These are phyloP conservation scores for Phaonia tiefii DNA, from an alignment of 2,888 invertebrate species.

Conservation along the genomic window DNA sequence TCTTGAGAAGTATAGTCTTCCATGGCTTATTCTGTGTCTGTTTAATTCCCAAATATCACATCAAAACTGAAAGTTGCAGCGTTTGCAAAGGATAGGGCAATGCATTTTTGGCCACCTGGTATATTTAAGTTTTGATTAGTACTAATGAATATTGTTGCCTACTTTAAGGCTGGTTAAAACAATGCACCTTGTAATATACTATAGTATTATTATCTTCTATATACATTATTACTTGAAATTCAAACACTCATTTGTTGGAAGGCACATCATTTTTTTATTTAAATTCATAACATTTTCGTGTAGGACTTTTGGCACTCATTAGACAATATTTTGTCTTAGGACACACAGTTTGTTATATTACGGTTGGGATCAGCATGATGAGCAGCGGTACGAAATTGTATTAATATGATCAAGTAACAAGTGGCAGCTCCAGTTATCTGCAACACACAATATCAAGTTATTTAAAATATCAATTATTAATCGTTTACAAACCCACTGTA, in stretches of 20 bases:
- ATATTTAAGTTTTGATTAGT: too few relatives aligned
- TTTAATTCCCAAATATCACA: too few relatives aligned
- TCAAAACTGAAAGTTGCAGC: too few relatives aligned
- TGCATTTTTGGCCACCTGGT: too few relatives aligned
- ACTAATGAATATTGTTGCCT: not conserved
- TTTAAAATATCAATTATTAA: not conserved
- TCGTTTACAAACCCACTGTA: constrained; percentile 72
- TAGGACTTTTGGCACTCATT: constrained; percentile 32
- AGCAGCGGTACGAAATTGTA: constrained; percentile 77
- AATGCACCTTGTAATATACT: not conserved
- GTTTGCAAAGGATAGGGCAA: too few relatives aligned
- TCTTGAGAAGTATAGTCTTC: too few relatives aligned
- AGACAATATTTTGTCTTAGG: constrained; percentile 41
- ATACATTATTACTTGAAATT: too few relatives aligned
- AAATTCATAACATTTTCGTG: constrained; percentile 23
- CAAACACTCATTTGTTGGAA: constrained; percentile 11
- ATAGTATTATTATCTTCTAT: too few relatives aligned
- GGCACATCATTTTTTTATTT: constrained; percentile 39
- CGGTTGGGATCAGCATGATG: constrained; percentile 52
- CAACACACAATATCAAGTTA: constrained; percentile 7
- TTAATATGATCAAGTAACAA: constrained; percentile 80
- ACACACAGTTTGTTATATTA: constrained; percentile 50
- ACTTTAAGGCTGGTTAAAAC: not conserved
- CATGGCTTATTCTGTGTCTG: too few relatives aligned
- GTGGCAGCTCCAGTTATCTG: constrained; percentile 79